These are phyloP conservation scores for Vulpes ferrilata DNA, from an alignment of 2,113 vertebrate species.

Conservation along the genomic window DNA sequence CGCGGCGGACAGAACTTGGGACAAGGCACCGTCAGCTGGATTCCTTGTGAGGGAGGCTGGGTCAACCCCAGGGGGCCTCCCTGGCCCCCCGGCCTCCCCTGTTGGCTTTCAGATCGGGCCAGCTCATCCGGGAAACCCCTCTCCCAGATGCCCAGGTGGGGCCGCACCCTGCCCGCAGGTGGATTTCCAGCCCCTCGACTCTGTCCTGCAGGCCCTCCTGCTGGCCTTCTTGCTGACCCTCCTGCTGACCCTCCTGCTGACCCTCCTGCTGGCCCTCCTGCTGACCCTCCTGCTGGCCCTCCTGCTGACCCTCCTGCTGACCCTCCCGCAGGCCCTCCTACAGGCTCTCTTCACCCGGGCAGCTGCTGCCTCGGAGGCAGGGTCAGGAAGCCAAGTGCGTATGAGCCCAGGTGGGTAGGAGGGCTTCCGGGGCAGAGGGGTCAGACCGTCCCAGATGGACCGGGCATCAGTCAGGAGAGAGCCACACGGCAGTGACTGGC, in stretches of 20 bases:
- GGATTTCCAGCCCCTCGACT: accelerated
- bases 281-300: too few species aligned
- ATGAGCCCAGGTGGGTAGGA: accelerated
- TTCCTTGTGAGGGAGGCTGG: neutral
- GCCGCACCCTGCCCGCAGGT: neutral
- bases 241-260: accelerated
- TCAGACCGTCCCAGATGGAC: accelerated
- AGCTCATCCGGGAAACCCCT: too few species aligned
- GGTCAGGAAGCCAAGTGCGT: neutral
- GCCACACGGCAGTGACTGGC: accelerated
- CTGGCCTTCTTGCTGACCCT: too few species aligned
- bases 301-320: accelerated
- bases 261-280: too few species aligned
- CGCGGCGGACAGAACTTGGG: too few species aligned
- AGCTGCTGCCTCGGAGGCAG: neutral
- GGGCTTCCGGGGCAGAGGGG: too few species aligned
- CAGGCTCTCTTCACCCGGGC: too few species aligned
- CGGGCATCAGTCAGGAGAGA: neutral
- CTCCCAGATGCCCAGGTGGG: too few species aligned
- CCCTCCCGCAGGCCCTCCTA: too few species aligned
- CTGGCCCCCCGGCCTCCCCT: neutral
- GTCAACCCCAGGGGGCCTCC: neutral
- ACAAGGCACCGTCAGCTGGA: accelerated
- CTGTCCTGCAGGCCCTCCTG: too few species aligned
- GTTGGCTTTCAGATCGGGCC: neutral